Evolutionary conservation across 1,140 invertebrate genomes (phyloP).

Genomic region (Oryzaephilus surinamensis): DNA sequence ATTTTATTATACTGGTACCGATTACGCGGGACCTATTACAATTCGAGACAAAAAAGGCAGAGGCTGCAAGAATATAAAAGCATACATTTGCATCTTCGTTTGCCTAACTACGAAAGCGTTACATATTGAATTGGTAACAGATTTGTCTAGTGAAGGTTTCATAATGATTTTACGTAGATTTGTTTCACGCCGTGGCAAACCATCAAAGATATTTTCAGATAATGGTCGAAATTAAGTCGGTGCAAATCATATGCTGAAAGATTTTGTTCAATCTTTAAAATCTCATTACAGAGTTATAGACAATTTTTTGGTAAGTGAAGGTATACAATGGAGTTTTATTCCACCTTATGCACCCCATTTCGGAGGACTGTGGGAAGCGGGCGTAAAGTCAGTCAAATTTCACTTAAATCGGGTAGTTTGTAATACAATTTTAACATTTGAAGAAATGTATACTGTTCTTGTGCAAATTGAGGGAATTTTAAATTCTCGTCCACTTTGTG

Average conservation of each 20-base stretch:
- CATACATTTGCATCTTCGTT: constrained; percentile 32
- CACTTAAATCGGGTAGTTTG: constrained; percentile 16
- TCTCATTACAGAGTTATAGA: neutral
- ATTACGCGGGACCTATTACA: constrained; percentile 31
- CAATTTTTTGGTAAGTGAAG: constrained; percentile 3
- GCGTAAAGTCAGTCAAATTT: constrained; percentile 11
- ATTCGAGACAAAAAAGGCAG: constrained; percentile 3
- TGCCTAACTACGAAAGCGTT: constrained; percentile 27
- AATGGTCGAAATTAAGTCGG: constrained; percentile 1
- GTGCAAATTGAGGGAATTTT: constrained; percentile 22
- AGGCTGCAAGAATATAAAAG: constrained; percentile 18
- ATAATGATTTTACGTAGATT: constrained; percentile 31
- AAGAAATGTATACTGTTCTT: constrained; percentile 23
- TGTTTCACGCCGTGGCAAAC: constrained; percentile 25
- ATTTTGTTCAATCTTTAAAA: neutral
- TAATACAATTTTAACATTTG: constrained; percentile 21
- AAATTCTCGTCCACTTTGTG: constrained; percentile 27
- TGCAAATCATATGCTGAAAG: neutral
- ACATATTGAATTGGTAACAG: constrained; percentile 23
- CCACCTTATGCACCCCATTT: constrained; percentile 24
- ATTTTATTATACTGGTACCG: constrained; percentile 24
- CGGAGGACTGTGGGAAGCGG: constrained; percentile 35
- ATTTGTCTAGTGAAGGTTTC: constrained; percentile 22
- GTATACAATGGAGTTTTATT: constrained; percentile 31
- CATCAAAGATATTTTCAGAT: constrained; percentile 21